Conservation (phyloP, 2,797 vertebrate genomes). For the Anabas testudineus region DNA sequence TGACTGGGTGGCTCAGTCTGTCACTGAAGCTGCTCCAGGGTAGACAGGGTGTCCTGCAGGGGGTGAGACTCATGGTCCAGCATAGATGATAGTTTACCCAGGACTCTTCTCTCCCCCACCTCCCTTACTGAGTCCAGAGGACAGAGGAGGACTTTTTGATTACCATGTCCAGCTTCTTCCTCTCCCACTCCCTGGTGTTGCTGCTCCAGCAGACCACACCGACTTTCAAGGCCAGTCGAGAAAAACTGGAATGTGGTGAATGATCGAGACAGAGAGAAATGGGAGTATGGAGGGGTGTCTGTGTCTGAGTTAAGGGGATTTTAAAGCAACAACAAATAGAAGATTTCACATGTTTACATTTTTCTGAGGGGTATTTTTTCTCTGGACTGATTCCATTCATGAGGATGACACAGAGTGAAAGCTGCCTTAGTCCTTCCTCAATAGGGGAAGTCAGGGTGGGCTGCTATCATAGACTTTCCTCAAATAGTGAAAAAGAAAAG, state of each 20-base stretch:
- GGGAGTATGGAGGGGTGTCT: constrained; percentile 10
- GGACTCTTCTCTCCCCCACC: too few relatives aligned
- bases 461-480: constrained; percentile 25
- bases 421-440: constrained; percentile 19
- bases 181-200: too few relatives aligned
- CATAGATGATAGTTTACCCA: too few relatives aligned
- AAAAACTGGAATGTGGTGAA: constrained; percentile 14
- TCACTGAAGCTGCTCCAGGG: too few relatives aligned
- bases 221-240: constrained; percentile 18
- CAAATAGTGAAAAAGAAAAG: constrained; percentile 21
- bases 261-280: neutral
- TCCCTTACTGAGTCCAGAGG: too few relatives aligned
- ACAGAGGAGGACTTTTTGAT: too few relatives aligned
- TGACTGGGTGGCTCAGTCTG: too few relatives aligned
- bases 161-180: too few relatives aligned
- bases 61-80: too few relatives aligned
- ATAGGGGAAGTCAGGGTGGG: constrained; percentile 32
- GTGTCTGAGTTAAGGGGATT: constrained; percentile 22
- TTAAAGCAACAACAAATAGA: constrained; percentile 8
- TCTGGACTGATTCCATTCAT: constrained; percentile 1
- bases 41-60: too few relatives aligned
- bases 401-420: constrained; percentile 19
- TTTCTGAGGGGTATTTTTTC: neutral
- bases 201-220: too few relatives aligned
- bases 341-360: constrained; percentile 15